Evolutionary conservation across 2,888 invertebrate species (phyloP).

Genomic region (Xestia xanthographa): DNA sequence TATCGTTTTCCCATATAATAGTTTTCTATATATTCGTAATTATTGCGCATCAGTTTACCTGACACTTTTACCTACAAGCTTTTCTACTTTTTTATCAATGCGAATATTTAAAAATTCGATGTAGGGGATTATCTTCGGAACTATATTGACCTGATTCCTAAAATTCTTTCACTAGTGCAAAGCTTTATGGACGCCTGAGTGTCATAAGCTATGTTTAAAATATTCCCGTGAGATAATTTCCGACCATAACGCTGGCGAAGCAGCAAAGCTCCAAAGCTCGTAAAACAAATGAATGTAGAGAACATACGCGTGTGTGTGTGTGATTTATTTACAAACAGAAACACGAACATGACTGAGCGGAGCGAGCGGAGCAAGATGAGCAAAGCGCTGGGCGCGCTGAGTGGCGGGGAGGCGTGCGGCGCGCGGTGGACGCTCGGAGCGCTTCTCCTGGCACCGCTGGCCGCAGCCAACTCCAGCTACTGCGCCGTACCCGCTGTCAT

Average conservation of each 20-base stretch:
- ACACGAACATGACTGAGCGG: constrained; percentile 75
- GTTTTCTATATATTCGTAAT: not conserved
- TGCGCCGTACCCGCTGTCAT: constrained; percentile 90
- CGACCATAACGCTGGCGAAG: not conserved
- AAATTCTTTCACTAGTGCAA: not conserved
- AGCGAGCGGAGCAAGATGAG: constrained; percentile 76
- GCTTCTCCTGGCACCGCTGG: constrained; percentile 90
- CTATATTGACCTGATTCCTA: not conserved
- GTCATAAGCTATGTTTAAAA: not conserved
- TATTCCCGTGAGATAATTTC: not conserved
- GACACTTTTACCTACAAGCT: not conserved
- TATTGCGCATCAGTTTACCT: not conserved
- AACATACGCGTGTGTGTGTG: not conserved
- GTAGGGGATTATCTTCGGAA: not conserved
- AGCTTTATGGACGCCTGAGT: not conserved
- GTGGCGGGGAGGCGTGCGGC: constrained; percentile 84
- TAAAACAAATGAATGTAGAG: not conserved
- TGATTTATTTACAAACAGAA: constrained; percentile 54
- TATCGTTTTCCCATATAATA: not conserved
- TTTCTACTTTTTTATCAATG: not conserved
- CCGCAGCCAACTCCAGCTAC: constrained; percentile 91
- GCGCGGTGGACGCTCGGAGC: constrained; percentile 91
- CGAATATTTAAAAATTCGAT: not conserved
- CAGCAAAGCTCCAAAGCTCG: not conserved
- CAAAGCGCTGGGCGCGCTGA: constrained; percentile 76